Percentiles rank a stretch among this genome's conserved stretches.
These are phyloP conservation scores for Crocidura indochinensis DNA, from an alignment of 2,797 vertebrate genomes.

Conservation along the genomic window DNA sequence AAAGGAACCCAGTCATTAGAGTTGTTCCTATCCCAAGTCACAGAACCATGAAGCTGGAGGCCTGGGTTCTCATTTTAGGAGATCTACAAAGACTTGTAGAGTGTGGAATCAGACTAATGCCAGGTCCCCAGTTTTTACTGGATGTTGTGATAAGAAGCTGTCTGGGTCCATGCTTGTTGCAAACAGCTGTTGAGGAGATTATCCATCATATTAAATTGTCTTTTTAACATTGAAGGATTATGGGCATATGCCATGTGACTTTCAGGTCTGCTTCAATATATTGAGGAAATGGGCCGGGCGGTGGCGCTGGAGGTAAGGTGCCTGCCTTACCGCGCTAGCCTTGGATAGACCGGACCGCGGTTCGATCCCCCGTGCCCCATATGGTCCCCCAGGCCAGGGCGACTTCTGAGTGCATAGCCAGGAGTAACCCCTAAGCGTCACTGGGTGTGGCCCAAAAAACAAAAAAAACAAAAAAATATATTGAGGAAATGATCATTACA, in stretches of 20 bases:
- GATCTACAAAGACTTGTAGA: background rate
- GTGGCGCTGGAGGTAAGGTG: too few relatives aligned
- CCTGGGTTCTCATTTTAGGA: background rate
- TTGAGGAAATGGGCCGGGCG: too few relatives aligned
- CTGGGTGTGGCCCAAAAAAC: too few relatives aligned
- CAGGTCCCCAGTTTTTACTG: background rate
- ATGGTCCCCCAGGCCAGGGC: too few relatives aligned
- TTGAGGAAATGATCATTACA: background rate
- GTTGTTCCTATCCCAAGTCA: background rate
- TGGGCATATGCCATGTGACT: background rate
- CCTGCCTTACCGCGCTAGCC: too few relatives aligned
- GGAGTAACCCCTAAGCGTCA: too few relatives aligned
- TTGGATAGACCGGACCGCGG: too few relatives aligned
- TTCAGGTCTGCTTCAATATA: background rate
- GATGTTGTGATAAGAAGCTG: slow-evolving; percentile 44
- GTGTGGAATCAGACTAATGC: slow-evolving; percentile 21
- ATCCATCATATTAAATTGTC: background rate
- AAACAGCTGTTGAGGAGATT: background rate
- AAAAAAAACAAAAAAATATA: too few relatives aligned
- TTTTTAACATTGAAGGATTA: background rate
- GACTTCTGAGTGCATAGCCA: too few relatives aligned
- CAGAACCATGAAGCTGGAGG: background rate
- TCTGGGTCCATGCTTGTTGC: background rate
- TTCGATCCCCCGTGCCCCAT: too few relatives aligned
- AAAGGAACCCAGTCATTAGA: too few relatives aligned